These are phyloP conservation scores for Sinocyclocheilus grahami DNA, from an alignment of 2,113 vertebrate genomes.

Conservation along the genomic window DNA sequence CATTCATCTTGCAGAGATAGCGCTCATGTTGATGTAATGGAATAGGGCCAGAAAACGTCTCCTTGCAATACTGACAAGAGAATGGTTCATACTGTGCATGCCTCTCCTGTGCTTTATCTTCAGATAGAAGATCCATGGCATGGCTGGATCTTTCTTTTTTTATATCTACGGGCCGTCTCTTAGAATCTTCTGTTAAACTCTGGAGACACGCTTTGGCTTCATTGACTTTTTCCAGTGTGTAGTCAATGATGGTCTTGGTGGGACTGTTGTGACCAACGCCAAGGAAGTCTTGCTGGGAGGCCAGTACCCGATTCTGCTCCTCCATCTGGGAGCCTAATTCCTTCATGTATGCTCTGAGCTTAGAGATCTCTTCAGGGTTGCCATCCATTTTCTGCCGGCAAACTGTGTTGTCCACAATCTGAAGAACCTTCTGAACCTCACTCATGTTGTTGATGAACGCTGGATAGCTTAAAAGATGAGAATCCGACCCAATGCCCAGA, in stretches of 20 bases:
- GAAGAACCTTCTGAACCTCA: constrained; percentile 93
- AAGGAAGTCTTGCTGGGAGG: constrained; percentile 85
- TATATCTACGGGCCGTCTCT: constrained; percentile 84
- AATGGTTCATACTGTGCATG: constrained; percentile 85
- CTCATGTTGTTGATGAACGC: constrained; percentile 86
- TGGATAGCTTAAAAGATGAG: constrained; percentile 82
- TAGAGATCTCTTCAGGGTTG: constrained; percentile 89
- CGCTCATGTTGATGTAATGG: constrained; percentile 96
- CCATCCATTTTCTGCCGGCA: constrained; percentile 92
- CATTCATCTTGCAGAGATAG: constrained; percentile 96
- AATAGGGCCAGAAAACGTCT: constrained; percentile 93
- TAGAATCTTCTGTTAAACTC: constrained; percentile 88
- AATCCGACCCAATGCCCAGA: constrained; percentile 88
- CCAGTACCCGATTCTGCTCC: constrained; percentile 81
- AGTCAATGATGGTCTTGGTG: constrained; percentile 95
- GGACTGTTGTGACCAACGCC: constrained; percentile 87
- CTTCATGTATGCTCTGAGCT: constrained; percentile 93
- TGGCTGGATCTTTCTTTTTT: constrained; percentile 90
- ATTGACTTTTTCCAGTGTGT: constrained; percentile 93
- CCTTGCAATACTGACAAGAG: constrained; percentile 96
- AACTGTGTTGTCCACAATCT: constrained; percentile 95
- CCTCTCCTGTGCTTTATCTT: constrained; percentile 86
- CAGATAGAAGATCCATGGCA: constrained; percentile 79
- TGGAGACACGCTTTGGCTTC: constrained; percentile 94
- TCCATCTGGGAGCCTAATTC: constrained; percentile 89